Evolutionary conservation across 2,888 invertebrate genomes (phyloP), one percentile per base, ranked within the genome.

Genomic region (Ophion ventricosus): DNA sequence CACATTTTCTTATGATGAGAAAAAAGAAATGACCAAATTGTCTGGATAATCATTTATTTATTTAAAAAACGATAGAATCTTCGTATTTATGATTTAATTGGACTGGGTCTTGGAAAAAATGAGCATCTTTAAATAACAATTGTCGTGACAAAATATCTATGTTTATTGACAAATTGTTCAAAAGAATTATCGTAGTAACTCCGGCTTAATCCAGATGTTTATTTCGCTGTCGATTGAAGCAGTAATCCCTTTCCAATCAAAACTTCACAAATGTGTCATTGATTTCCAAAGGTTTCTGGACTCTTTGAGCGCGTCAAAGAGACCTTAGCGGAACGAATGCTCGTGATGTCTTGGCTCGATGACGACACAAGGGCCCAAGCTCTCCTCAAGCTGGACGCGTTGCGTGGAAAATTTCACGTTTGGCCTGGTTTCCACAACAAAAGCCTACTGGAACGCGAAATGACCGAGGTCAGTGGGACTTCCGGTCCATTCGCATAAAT

Each of bases 271-370:
- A 29, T 11, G 20, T 40, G 26, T 81, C 75, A 72, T 66, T 57
- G 57, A 80, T 80, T 82, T 56, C 14, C 8, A 72, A 85, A 93
- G 92, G 92, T 92, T 66, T 88, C 87, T 20, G 89, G 89, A 73
- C 89, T 94, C 86, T 94, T 94, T 87, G 91, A 91, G 73, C 91
- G 93, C 61, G 90, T 94, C 84, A 94, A 94, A 87, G 91, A 92
- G 80, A 94, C 94, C 11, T 89, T 94, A 56, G 92, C 92, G 5
- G 91, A 91, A 49, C 90, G 94, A 35, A 92, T 94, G 88, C 89
- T 92, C 84, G 91, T 92, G 23, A 92, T 93, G 79, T 90, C 93
- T 67, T 94, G 94, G 94, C 90, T 94, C 73, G 94, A 94, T 87
- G 92, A 93, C 56, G 91, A 92, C 79, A 93, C 93, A 11, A 92